Percentiles rank a stretch among this genome's conserved stretches.
phyloP scores from a whole-genome alignment of 2,888 invertebrate species.

The Lasioglossum marginatum region DNA sequence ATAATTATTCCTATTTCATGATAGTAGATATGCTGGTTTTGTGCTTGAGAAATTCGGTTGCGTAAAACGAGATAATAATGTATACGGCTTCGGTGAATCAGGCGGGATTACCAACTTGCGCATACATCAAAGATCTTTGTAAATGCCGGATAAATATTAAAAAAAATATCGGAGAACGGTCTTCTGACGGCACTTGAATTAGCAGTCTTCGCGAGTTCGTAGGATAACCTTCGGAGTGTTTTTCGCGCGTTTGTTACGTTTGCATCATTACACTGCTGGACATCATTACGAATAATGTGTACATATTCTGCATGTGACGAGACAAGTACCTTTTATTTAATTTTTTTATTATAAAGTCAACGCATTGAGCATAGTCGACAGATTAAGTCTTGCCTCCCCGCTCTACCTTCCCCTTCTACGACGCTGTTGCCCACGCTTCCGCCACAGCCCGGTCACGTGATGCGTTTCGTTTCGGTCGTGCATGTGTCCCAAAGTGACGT shows the following conservation, averaged over 20 bases:
- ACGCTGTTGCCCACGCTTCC: background rate
- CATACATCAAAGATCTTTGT: constrained; percentile 1
- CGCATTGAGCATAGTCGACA: background rate
- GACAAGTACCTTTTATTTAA: background rate
- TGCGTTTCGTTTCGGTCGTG: too few relatives aligned
- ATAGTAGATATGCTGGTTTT: background rate
- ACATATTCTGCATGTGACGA: background rate
- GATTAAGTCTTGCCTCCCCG: too few relatives aligned
- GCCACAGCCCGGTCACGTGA: background rate
- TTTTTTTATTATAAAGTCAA: background rate
- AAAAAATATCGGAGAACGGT: background rate
- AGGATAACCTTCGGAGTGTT: constrained; percentile 8
- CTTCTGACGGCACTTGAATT: constrained; percentile 12
- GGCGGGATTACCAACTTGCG: background rate
- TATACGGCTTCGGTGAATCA: constrained; percentile 5
- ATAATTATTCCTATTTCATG: background rate
- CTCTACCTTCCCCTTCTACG: background rate
- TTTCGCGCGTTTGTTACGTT: background rate
- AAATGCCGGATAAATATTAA: constrained; percentile 5
- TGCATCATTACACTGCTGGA: background rate
- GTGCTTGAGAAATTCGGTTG: background rate
- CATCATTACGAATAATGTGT: background rate
- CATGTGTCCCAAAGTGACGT: too few relatives aligned
- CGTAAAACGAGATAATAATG: background rate
- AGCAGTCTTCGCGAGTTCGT: background rate